Evolutionary conservation across 2,888 invertebrate species (phyloP).

Genomic region (Tanypteryx hageni): DNA sequence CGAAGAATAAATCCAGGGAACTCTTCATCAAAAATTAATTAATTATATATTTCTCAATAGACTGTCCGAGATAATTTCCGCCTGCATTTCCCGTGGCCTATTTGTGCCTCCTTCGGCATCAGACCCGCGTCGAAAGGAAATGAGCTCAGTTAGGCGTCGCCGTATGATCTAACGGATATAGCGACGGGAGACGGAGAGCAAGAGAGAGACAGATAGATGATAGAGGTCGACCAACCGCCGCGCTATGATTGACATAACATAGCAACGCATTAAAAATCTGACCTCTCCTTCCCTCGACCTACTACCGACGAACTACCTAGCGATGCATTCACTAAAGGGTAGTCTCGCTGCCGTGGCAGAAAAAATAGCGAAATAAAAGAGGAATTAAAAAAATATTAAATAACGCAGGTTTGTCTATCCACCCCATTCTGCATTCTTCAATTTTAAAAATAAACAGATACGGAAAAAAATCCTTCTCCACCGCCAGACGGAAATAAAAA

Average conservation of each 20-base stretch:
- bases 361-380: background rate
- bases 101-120: too few relatives aligned
- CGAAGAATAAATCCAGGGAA: too few relatives aligned
- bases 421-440: background rate
- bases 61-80: too few relatives aligned
- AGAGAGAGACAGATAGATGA: background rate
- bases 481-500: constrained; percentile 12
- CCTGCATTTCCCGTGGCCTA: too few relatives aligned
- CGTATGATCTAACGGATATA: too few relatives aligned
- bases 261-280: background rate
- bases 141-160: too few relatives aligned
- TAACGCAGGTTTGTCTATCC: background rate
- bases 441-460: background rate
- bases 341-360: background rate
- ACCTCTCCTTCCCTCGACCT: background rate
- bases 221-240: background rate
- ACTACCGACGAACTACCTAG: too few relatives aligned
- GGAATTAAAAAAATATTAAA: background rate
- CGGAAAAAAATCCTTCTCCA: background rate
- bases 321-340: too few relatives aligned
- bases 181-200: background rate
- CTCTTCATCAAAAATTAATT: too few relatives aligned
- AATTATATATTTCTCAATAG: too few relatives aligned
- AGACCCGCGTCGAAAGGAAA: too few relatives aligned
- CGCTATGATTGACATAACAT: background rate